Base-by-base conservation (phyloP, 2,888 invertebrate species). In the Phytoseiulus persimilis region DNA sequence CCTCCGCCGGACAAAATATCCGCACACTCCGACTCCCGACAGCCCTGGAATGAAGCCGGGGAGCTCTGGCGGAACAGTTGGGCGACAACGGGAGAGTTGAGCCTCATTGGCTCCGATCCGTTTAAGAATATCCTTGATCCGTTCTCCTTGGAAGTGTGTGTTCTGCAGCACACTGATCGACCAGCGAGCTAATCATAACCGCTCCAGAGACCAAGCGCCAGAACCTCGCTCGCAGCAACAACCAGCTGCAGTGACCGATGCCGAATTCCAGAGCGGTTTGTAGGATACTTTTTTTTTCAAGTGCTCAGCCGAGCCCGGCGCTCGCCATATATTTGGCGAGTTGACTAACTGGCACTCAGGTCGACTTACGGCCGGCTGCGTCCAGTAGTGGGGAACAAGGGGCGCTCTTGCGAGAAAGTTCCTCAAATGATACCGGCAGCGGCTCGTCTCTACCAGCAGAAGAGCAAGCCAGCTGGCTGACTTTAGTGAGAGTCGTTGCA, bases 371-470 rank as follows among this genome's bases (percentile, higher is more conserved):
- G 28, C 28, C 65, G 65, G 9, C 18, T 23, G 65, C 1, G 14
- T 65, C 65, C 65, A 65, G 65, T 23, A 65, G 65, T 28, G 65
- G 65, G 65, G 65, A 65, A 65, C 65, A 65, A 28, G 65, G 18
- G 65, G 65, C 65, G 65, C 65, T 65, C 65, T 65, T 65, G 65
- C 65, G 65, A 65, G 65, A 65, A 65, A 65, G 65, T 65, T 65
- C 18, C 18, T 65, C 65, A 65, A 65, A 28, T 65, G 65, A 65
- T 28, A 28, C 23, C 65, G 65, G 65, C 65, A 23, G 65, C 65
- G 18, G 18, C 18, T 23, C 65, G 28, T 2, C 65, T 23, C 14
- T 6, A 65, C 23, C 65, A 18, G 65, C 65, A 65, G 65, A 65
- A 65, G 65, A 65, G 65, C 65, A 11, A 18, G 65, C 65, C 5